Conservation (phyloP, 2,888 invertebrate genomes). For the Ophraella communa region DNA sequence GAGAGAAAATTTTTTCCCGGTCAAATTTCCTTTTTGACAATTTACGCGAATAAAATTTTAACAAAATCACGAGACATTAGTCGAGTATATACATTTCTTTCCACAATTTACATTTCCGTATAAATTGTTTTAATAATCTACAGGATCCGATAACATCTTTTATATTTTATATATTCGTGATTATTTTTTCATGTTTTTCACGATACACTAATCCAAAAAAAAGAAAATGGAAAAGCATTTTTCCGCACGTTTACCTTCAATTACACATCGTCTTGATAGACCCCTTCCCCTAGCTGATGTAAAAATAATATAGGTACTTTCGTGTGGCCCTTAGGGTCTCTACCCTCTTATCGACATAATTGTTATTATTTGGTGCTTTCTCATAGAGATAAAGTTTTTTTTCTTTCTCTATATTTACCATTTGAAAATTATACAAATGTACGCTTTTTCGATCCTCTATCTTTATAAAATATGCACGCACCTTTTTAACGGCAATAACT, state of each 20-base stretch:
- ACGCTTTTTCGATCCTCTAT: slow-evolving; percentile 42
- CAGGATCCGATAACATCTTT: no score
- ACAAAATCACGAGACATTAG: no score
- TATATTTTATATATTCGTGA: neutral
- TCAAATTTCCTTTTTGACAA: no score
- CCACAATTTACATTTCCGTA: no score
- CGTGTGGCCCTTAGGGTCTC: slow-evolving; percentile 20
- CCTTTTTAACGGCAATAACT: slow-evolving; percentile 37
- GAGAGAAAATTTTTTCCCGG: no score
- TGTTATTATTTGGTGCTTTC: slow-evolving; percentile 43
- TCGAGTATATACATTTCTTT: no score
- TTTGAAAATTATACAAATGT: slow-evolving; percentile 56
- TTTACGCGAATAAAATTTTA: no score
- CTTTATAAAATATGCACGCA: slow-evolving; percentile 55
- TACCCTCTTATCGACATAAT: slow-evolving; percentile 25
- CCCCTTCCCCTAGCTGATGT: slow-evolving; percentile 27
- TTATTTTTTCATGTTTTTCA: slow-evolving; percentile 9
- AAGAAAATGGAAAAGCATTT: no score
- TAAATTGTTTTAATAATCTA: no score
- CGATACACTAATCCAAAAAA: slow-evolving; percentile 20
- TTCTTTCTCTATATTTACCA: slow-evolving; percentile 52
- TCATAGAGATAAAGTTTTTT: slow-evolving; percentile 48
- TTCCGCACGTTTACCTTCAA: slow-evolving; percentile 18
- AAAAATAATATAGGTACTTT: slow-evolving; percentile 38
- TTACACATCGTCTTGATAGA: slow-evolving; percentile 28